These are phyloP conservation scores for Ormyrus rosae DNA, from an alignment of 2,888 invertebrate genomes.

Conservation along the genomic window DNA sequence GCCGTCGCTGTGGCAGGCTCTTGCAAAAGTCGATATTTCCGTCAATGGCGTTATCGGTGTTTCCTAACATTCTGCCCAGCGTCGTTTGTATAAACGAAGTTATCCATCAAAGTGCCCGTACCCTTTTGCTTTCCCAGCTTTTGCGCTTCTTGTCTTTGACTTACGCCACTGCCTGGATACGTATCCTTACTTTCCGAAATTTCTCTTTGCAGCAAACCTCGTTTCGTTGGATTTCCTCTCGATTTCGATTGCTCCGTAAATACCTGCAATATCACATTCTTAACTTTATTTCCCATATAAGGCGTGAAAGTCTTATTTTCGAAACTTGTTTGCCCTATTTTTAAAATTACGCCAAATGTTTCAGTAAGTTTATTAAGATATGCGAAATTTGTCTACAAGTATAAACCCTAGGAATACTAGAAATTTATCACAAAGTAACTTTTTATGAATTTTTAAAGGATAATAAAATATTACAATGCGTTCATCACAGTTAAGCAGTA, in stretches of 20 bases:
- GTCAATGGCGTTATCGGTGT: conserved; percentile 72
- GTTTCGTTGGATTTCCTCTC: neutral
- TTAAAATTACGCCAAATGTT: too few relatives aligned
- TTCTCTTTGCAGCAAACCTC: conserved; percentile 12
- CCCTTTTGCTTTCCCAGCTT: conserved; percentile 11
- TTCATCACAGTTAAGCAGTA: too few relatives aligned
- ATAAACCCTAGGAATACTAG: too few relatives aligned
- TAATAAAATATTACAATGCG: too few relatives aligned
- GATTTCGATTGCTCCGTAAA: neutral
- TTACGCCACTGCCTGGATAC: neutral
- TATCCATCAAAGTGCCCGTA: conserved; percentile 69
- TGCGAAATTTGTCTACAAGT: too few relatives aligned
- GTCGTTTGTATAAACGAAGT: conserved; percentile 69
- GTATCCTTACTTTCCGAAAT: neutral
- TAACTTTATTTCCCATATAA: conserved; percentile 49
- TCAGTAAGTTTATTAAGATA: too few relatives aligned
- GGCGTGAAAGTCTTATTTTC: conserved; percentile 33
- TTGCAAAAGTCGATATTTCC: conserved; percentile 72
- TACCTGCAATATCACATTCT: conserved; percentile 25
- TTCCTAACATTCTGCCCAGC: conserved; percentile 67
- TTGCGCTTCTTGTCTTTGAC: neutral
- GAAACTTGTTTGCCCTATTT: too few relatives aligned
- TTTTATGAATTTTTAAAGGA: too few relatives aligned
- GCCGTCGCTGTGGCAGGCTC: neutral
- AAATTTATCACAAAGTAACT: too few relatives aligned